A percentile compares a stretch with the other conserved stretches of the same genome.
Evolutionary conservation across 2,113 vertebrate genomes (phyloP).

Genomic region (Bostrychus sinensis): DNA sequence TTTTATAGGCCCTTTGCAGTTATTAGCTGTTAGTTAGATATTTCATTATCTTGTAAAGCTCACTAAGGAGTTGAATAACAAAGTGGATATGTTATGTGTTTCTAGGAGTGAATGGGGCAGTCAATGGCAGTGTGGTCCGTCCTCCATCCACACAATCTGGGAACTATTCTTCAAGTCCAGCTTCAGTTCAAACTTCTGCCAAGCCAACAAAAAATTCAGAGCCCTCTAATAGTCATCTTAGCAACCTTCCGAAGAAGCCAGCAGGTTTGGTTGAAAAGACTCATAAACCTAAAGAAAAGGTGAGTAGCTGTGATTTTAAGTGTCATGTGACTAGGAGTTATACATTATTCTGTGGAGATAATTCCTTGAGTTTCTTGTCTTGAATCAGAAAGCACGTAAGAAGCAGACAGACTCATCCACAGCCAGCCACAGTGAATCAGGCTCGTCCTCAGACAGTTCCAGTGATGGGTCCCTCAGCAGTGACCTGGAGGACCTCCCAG

Average conservation of each 20-base stretch:
- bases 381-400: conserved; percentile 88
- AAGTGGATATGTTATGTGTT: conserved; percentile 42
- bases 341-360: not conserved
- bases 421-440: conserved; percentile 93
- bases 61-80: conserved; percentile 35
- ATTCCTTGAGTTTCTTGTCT: conserved; percentile 13
- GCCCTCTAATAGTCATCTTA: conserved; percentile 79
- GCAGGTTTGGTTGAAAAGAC: conserved; percentile 80
- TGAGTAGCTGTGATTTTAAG: conserved; percentile 59
- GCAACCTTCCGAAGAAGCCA: conserved; percentile 82
- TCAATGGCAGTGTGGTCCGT: conserved; percentile 88
- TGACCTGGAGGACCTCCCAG: conserved; percentile 93
- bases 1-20: conserved; percentile 55
- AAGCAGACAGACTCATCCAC: conserved; percentile 86
- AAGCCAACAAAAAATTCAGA: conserved; percentile 82
- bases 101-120: conserved; percentile 90
- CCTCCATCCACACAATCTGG: conserved; percentile 79
- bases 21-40: conserved; percentile 48
- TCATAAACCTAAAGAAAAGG: conserved; percentile 94
- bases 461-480: conserved; percentile 96
- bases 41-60: conserved; percentile 59
- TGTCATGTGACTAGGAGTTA: not conserved
- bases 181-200: conserved; percentile 76
- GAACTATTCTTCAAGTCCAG: conserved; percentile 79
- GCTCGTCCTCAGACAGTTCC: conserved; percentile 92